Base-by-base conservation (phyloP, 1,140 invertebrate species). In the Meloidogyne chitwoodi region DNA sequence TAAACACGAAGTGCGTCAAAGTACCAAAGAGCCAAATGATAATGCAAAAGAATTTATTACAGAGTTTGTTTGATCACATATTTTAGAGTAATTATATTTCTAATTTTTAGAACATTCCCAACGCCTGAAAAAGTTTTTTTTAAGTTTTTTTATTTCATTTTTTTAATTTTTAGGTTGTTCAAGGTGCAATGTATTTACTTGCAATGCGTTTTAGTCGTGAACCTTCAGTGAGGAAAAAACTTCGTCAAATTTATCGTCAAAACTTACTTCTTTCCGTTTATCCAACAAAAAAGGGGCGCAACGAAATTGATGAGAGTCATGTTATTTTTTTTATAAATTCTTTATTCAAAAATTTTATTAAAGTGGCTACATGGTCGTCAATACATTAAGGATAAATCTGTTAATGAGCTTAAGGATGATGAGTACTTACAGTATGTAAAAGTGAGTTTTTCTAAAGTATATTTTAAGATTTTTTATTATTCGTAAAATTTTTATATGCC, bases 1-100 rank as follows among this genome's bases (percentile, higher is more conserved):
- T 87, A 90, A 93, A n/a, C 93, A 98, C 88, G 95, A 99, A 85
- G 93, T 98, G 2, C 94, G 96, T 66, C 95, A 98, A 88, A 93
- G 93, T 80, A 90, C 91, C 0, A 89, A 91, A 2, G 92, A 93
- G 64, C 81, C 81, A 5, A 38, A 66, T 11, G 79, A 80, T 38
- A 80, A 76, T 31, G 84, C 83, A 4, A 72, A 78, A 71, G 78
- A 80, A n/a, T 80, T 56, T 56, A 63, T 63, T 26, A 81, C 22
- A 26, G 78, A 80, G 79, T 80, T 62, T 19, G 67, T 31, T 48
- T 68, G 4, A 14, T 24, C 6, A 31, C 4, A 38, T 19, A 38
- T 14, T 14, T 38, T 34, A 16, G 2, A 3, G 0, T 68, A 24
- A 56, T 16, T 62, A 8, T 26, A 48, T 19, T 24, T 22, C n/a